These are phyloP conservation scores for Alectura lathami DNA, from an alignment of 2,113 vertebrate genomes.

Conservation along the genomic window DNA sequence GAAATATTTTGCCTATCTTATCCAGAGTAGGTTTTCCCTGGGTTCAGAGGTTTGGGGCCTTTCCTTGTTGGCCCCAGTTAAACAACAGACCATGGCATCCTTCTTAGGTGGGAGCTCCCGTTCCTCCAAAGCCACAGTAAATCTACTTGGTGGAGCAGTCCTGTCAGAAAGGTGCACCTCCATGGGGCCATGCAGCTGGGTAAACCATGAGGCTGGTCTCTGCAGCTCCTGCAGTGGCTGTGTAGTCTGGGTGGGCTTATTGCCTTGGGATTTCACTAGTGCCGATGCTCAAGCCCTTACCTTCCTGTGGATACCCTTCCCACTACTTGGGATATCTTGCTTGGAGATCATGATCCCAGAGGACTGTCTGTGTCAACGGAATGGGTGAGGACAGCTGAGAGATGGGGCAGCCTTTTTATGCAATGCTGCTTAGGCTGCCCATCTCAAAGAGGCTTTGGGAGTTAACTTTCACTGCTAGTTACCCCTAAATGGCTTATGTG, in stretches of 20 bases:
- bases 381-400: not conserved
- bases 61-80: not conserved
- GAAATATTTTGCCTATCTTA: not conserved
- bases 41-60: not conserved
- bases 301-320: rapidly evolving
- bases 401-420: not conserved
- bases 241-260: not conserved
- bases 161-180: not conserved
- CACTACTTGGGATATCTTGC: not conserved
- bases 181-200: rapidly evolving
- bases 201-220: not conserved
- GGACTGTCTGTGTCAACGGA: not conserved
- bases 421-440: not conserved
- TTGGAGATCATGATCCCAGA: not conserved
- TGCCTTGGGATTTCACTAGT: not conserved
- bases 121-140: not conserved
- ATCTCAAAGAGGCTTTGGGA: not conserved
- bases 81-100: not conserved
- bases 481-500: not conserved
- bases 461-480: not conserved
- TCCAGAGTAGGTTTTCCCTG: not conserved
- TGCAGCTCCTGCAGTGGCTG: not conserved
- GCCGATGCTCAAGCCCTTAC: not conserved
- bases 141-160: not conserved
- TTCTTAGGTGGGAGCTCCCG: not conserved